A percentile compares a stretch with the other conserved stretches of the same genome.
These are phyloP conservation scores for Rhea americana DNA, from an alignment of 2,113 vertebrate species.

Conservation along the genomic window DNA sequence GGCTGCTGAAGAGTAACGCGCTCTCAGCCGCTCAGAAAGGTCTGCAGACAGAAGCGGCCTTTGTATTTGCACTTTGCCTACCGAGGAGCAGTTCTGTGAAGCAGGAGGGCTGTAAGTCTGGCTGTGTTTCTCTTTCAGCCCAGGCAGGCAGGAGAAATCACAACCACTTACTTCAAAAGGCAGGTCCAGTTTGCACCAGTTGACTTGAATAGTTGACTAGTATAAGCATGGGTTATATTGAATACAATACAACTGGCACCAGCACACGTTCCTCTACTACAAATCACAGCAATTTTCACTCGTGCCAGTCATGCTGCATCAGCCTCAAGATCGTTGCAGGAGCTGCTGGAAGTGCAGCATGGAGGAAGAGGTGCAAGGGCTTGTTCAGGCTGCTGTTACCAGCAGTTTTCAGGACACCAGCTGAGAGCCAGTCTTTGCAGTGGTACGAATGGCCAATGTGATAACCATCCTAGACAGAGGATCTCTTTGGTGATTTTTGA, in stretches of 20 bases:
- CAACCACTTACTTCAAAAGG: neutral
- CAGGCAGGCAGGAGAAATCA: neutral
- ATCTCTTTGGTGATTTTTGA: neutral
- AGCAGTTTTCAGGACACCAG: neutral
- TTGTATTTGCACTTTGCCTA: neutral
- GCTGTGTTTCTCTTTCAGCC: neutral
- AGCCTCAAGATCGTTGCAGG: neutral
- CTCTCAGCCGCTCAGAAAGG: neutral
- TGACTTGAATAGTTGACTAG: neutral
- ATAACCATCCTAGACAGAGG: neutral
- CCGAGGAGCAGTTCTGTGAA: accelerated
- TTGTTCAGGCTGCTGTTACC: neutral
- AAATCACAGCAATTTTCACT: neutral
- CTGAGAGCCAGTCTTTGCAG: neutral
- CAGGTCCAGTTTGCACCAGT: neutral
- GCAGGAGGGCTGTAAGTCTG: accelerated
- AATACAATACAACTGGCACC: neutral
- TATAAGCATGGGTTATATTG: neutral
- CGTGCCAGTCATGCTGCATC: neutral
- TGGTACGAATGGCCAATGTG: neutral
- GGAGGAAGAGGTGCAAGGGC: neutral
- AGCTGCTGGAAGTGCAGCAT: neutral
- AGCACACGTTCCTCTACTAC: neutral
- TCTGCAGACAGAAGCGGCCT: neutral
- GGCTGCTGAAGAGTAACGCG: neutral